Percentiles rank a stretch among this genome's conserved stretches.
Evolutionary conservation across 2,888 invertebrate genomes (phyloP).

Genomic region (Agrilus mali): DNA sequence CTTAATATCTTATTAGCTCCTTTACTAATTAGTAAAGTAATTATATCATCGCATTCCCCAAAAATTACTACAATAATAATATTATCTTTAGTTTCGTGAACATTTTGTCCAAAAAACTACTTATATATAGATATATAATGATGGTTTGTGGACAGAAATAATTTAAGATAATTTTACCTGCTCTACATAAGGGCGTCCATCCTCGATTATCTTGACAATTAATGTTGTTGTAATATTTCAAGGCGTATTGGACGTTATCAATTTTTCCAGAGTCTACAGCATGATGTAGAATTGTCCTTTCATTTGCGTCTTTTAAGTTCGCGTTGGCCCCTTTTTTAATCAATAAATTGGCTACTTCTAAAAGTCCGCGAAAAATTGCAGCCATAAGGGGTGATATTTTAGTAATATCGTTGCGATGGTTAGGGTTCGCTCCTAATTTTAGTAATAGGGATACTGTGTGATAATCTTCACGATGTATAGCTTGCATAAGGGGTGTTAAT

Average conservation of each 20-base stretch:
- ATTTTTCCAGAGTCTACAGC: conserved; percentile 39
- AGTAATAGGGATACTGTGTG: conserved; percentile 36
- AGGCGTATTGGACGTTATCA: conserved; percentile 25
- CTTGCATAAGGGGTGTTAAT: conserved; percentile 41
- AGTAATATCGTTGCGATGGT: conserved; percentile 28
- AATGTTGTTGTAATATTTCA: conserved; percentile 31
- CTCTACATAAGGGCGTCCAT: conserved; percentile 44
- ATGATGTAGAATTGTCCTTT: conserved; percentile 39
- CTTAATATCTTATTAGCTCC: conserved; percentile 31
- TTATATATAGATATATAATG: no score
- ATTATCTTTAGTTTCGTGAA: no score
- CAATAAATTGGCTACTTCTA: conserved; percentile 32
- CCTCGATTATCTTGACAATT: conserved; percentile 34
- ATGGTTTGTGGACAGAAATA: no score
- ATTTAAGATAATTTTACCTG: conserved; percentile 25
- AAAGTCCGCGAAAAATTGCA: conserved; percentile 31
- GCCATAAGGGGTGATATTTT: conserved; percentile 40
- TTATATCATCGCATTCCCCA: conserved; percentile 31
- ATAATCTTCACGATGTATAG: conserved; percentile 35
- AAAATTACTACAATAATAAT: conserved; percentile 33
- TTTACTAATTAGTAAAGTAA: conserved; percentile 33
- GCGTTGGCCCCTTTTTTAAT: conserved; percentile 39
- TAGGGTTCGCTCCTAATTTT: conserved; percentile 36
- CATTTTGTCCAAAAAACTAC: no score
- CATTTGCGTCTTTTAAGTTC: conserved; percentile 34